These are phyloP conservation scores for Macrosiphum euphorbiae DNA, from an alignment of 2,888 invertebrate genomes.

Conservation along the genomic window DNA sequence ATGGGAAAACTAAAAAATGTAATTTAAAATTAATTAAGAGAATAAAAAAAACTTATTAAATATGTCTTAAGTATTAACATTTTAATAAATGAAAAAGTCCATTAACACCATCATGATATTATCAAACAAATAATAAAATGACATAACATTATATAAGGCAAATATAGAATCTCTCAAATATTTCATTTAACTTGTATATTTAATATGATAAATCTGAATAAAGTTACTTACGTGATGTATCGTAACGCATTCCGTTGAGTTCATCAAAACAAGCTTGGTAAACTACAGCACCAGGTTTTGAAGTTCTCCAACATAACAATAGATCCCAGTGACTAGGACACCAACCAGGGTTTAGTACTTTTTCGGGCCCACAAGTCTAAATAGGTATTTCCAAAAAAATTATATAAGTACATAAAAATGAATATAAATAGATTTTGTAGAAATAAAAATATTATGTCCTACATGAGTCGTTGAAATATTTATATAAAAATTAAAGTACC, in stretches of 20 bases:
- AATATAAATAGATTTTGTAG: not conserved
- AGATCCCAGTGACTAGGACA: conserved; percentile 83
- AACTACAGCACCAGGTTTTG: conserved; percentile 78
- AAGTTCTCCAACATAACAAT: conserved; percentile 87
- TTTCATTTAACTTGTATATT: not conserved
- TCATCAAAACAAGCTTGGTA: conserved; percentile 84
- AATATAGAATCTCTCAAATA: not conserved
- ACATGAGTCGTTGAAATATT: not conserved
- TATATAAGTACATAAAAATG: not conserved
- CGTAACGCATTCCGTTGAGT: conserved; percentile 83
- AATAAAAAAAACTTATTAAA: not conserved
- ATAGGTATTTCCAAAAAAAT: not conserved
- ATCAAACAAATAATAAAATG: not conserved
- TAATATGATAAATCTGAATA: not conserved
- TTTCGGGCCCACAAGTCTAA: conserved; percentile 41
- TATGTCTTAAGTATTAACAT: not conserved
- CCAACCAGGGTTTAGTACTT: conserved; percentile 67
- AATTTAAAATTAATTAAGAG: not conserved
- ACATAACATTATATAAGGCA: not conserved
- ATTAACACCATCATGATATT: not conserved
- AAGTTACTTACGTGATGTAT: conserved; percentile 74
- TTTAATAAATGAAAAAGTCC: not conserved
- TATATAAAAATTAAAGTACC: not conserved
- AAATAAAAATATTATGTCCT: not conserved
- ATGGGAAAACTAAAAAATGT: not conserved